These are phyloP conservation scores for Liopterus haemorrhoidalis DNA, from an alignment of 2,888 invertebrate species.

Conservation along the genomic window DNA sequence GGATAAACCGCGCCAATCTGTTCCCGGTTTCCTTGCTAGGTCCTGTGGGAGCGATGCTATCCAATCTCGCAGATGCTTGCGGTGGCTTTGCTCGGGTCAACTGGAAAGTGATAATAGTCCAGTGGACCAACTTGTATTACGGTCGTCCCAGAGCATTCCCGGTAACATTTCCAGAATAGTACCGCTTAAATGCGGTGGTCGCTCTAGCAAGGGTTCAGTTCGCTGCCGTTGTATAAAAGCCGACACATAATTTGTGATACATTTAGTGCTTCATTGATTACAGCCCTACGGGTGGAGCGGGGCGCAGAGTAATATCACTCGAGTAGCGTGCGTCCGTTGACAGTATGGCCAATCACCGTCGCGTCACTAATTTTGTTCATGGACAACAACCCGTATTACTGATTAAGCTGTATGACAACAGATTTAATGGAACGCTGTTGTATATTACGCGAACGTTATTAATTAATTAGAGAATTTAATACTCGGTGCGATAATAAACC, in stretches of 20 bases:
- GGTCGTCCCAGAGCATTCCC: no score
- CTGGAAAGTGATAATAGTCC: slow-evolving; percentile 21
- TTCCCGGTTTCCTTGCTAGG: slow-evolving; percentile 20
- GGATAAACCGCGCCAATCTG: slow-evolving; percentile 25
- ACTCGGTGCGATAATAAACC: no score
- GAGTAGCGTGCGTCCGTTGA: slow-evolving; percentile 37
- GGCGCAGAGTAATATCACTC: no score
- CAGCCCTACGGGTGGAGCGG: no score
- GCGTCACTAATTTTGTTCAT: slow-evolving; percentile 42
- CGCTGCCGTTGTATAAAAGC: no score
- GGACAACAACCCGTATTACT: slow-evolving; percentile 45
- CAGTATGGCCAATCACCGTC: slow-evolving; percentile 33
- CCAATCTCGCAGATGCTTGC: slow-evolving; percentile 11
- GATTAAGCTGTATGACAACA: slow-evolving; percentile 46
- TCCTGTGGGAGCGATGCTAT: slow-evolving; percentile 26
- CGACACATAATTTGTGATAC: no score
- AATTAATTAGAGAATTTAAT: no score
- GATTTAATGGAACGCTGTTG: slow-evolving; percentile 45
- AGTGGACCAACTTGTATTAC: no score
- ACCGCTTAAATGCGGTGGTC: no score
- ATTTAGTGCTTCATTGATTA: no score
- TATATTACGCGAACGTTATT: slow-evolving; percentile 42
- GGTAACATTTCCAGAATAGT: no score
- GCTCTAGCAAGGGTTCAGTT: no score
- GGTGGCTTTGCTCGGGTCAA: slow-evolving; percentile 13